Percentiles rank a stretch among this genome's conserved stretches.
phyloP scores from a whole-genome alignment of 2,113 vertebrate genomes.

The Alethe castanea region DNA sequence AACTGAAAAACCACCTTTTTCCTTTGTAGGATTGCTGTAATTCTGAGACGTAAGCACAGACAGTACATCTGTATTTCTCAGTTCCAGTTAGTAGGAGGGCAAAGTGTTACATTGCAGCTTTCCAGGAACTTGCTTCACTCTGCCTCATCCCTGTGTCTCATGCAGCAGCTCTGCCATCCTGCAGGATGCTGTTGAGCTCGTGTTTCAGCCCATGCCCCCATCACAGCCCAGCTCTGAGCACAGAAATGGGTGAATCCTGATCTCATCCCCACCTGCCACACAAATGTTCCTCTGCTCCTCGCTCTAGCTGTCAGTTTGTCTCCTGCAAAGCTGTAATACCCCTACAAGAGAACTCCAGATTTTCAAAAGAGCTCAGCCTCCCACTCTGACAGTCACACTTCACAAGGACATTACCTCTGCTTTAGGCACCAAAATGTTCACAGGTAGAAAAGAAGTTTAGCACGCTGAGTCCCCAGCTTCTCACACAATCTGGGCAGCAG shows the following conservation, averaged over 20 bases:
- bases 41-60: neutral
- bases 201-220: neutral
- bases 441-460: neutral
- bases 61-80: neutral
- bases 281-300: neutral
- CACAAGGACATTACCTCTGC: neutral
- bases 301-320: neutral
- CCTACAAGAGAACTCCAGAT: neutral
- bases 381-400: constrained; percentile 30
- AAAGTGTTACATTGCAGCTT: neutral
- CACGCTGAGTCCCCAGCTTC: neutral
- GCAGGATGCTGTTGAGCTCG: neutral
- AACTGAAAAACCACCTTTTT: neutral
- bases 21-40: neutral
- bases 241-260: neutral
- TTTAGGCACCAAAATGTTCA: neutral
- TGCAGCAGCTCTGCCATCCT: neutral
- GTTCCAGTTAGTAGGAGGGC: neutral
- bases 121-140: neutral
- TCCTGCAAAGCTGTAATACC: neutral
- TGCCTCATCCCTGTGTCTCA: neutral
- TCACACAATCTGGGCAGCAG: neutral
- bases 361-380: neutral
- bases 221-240: neutral
- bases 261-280: neutral